Percentiles rank a stretch among this genome's conserved stretches.
These are phyloP conservation scores for Procambarus virginalis DNA, from an alignment of 1,140 invertebrate species.

Conservation along the genomic window DNA sequence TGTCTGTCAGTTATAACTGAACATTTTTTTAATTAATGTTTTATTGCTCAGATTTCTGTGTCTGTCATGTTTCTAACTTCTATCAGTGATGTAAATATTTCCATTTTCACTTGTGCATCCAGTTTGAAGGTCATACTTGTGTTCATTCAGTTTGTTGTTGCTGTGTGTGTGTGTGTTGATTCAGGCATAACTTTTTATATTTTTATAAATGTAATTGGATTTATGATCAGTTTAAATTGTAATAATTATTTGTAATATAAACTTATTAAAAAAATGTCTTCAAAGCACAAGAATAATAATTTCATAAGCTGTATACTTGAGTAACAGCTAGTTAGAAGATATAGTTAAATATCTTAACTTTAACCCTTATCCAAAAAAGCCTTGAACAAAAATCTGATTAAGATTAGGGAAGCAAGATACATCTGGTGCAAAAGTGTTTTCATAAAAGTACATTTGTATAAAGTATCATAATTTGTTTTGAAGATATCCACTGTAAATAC, in stretches of 20 bases:
- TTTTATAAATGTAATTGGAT: conserved; percentile 55
- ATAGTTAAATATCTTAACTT: conserved; percentile 17
- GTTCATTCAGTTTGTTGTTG: conserved; percentile 54
- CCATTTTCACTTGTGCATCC: conserved; percentile 40
- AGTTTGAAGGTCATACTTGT: conserved; percentile 56
- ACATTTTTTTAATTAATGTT: conserved; percentile 39
- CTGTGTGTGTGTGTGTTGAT: conserved; percentile 56
- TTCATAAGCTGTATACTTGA: conserved; percentile 26
- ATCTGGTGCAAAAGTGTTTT: conserved; percentile 59
- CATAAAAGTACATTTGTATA: conserved; percentile 62
- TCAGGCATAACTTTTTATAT: conserved; percentile 58
- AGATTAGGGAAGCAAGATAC: conserved; percentile 28
- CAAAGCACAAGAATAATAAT: conserved; percentile 56
- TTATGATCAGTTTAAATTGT: conserved; percentile 37
- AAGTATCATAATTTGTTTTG: conserved; percentile 57
- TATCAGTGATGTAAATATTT: conserved; percentile 59
- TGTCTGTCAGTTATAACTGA: conserved; percentile 29
- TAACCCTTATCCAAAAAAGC: conserved; percentile 16
- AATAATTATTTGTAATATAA: conserved; percentile 38
- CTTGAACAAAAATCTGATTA: conserved; percentile 4
- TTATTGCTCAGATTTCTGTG: conserved; percentile 62
- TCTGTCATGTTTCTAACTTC: conserved; percentile 47
- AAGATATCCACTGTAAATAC: conserved; percentile 64
- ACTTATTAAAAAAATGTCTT: conserved; percentile 29
- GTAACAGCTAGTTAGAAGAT: conserved; percentile 24